Evolutionary conservation across 1,140 invertebrate species (phyloP).

Genomic region (Drosophila simulans): DNA sequence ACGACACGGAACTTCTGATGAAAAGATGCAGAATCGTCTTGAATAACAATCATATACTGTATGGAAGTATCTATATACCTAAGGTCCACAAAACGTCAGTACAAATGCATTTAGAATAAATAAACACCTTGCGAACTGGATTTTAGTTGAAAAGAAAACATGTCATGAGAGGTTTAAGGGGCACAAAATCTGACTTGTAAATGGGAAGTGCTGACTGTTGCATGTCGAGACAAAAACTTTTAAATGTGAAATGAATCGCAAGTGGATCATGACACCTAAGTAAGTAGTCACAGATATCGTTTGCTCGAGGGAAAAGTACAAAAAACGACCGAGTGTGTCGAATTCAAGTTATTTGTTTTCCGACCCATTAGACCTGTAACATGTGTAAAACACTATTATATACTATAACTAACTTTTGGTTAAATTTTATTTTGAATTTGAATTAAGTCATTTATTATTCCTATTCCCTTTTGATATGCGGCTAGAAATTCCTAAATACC

Average conservation of each 20-base stretch:
- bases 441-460: constrained; percentile 12
- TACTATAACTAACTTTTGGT: too few relatives aligned
- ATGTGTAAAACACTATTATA: background rate
- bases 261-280: constrained; percentile 1
- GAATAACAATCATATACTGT: constrained; percentile 60
- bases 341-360: constrained; percentile 4
- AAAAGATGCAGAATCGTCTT: constrained; percentile 51
- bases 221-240: constrained; percentile 20
- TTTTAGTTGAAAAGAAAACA: constrained; percentile 29
- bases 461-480: constrained; percentile 9
- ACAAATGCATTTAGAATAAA: constrained; percentile 64
- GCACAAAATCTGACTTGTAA: constrained; percentile 19
- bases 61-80: constrained; percentile 1
- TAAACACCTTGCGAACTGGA: constrained; percentile 42
- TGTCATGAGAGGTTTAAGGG: constrained; percentile 11
- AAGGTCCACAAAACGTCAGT: constrained; percentile 42
- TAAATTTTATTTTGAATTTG: background rate
- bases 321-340: background rate
- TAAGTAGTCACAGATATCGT: constrained; percentile 4
- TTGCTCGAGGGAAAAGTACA: background rate
- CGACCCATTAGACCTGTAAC: background rate
- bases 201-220: constrained; percentile 17
- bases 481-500: constrained; percentile 4
- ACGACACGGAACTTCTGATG: constrained; percentile 10
- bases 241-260: constrained; percentile 15